Evolutionary conservation across 2,888 invertebrate genomes (phyloP).

Genomic region (Candidula unifasciata): DNA sequence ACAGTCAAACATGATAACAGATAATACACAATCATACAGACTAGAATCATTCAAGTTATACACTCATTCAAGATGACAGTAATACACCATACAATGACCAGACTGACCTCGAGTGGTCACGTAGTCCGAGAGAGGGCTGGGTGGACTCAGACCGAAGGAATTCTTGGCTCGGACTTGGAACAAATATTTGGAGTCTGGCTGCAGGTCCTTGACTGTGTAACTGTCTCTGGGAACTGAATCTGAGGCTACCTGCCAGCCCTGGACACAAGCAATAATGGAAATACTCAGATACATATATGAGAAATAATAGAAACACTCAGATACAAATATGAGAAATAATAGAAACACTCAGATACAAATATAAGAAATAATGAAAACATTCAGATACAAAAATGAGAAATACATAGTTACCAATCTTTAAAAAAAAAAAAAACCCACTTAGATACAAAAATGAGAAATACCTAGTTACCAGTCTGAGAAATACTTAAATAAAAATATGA

Average conservation of each 20-base stretch:
- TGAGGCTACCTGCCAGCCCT: constrained; percentile 80
- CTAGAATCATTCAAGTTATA: background rate
- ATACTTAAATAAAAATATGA: no score
- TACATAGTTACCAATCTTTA: no score
- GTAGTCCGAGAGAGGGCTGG: constrained; percentile 86
- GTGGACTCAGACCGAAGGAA: constrained; percentile 88
- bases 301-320: background rate
- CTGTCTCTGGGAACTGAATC: constrained; percentile 83
- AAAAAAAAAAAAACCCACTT: no score
- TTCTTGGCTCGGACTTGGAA: constrained; percentile 91
- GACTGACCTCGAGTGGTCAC: constrained; percentile 81
- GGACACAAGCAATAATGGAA: background rate
- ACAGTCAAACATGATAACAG: background rate
- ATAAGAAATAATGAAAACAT: background rate
- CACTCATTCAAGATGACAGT: background rate
- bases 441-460: no score
- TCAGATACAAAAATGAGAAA: background rate
- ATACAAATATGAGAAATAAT: background rate
- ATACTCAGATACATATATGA: background rate
- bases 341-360: background rate
- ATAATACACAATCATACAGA: background rate
- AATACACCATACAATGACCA: background rate
- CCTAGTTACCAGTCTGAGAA: background rate
- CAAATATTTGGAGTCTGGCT: constrained; percentile 89
- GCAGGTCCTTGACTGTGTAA: constrained; percentile 86